Base-by-base conservation (phyloP, 2,888 invertebrate species). In the Rhagophthalmus giganteus region DNA sequence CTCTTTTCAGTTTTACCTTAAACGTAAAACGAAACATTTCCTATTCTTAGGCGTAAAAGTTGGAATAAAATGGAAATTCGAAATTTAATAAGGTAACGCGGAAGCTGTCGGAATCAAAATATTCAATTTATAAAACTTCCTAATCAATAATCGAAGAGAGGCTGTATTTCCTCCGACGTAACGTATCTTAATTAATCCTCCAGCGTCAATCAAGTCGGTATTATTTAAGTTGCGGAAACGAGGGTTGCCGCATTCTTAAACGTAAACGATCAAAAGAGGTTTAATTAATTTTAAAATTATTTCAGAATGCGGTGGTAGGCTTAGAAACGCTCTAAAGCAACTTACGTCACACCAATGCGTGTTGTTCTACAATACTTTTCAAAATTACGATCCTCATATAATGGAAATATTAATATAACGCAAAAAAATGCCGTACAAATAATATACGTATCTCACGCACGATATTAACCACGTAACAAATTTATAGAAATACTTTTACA, bases 401-500 rank as follows among this genome's bases (percentile, higher is more conserved):
- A 10, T 5, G 2, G 2, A 34, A 34, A 16, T 10, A 15, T 34
- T 9, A 34, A 34, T 34, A 34, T 11, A 11, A 12, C 15, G 5
- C 8, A 5, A n/a, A 20, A n/a, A n/a, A 34, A 34, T 34, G 14
- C n/a, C 9, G 8, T 13, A 14, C 16, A n/a, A 20, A 34, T 34
- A 14, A 32, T 14, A 14, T 15, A 13, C 16, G 8, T 9, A n/a
- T n/a, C 15, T 3, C 9, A 20, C 34, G 16, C 9, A 13, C 10
- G 6, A 32, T 27, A n/a, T 10, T 9, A 2, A 16, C 32, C 7
- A 15, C 15, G 32, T 13, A 9, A 11, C 13, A 31, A 34, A 37
- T 45, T 20, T 38, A 46, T 46, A 31, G 38, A 30, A 38, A 31
- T 46, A 16, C 32, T 10, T 32, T 46, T 46, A 46, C n/a, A n/a